Percentiles rank a stretch among this genome's conserved stretches.
Conservation (phyloP, 2,797 vertebrate species). For the Aplochiton taeniatus region DNA sequence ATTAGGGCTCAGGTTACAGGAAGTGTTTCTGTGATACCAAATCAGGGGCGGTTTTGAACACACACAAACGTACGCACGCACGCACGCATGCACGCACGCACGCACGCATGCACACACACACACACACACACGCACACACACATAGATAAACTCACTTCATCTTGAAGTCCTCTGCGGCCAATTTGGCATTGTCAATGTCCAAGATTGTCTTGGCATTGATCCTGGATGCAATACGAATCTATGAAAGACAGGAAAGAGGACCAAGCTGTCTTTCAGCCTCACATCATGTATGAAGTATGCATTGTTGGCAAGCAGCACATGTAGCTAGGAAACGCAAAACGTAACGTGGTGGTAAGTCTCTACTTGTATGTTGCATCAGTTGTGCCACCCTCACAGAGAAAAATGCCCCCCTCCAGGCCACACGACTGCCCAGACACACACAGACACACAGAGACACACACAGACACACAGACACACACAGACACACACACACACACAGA, state of each 20-base stretch:
- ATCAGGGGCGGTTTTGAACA: not conserved
- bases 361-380: not conserved
- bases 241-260: not conserved
- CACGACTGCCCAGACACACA: not conserved
- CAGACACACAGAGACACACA: slow-evolving; percentile 4
- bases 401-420: not conserved
- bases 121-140: not conserved
- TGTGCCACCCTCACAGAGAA: not conserved
- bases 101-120: slow-evolving; percentile 8
- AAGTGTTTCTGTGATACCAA: not conserved
- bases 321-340: too few relatives aligned
- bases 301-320: too few relatives aligned
- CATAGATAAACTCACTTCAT: slow-evolving; percentile 60
- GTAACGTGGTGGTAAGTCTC: too few relatives aligned
- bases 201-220: slow-evolving; percentile 53
- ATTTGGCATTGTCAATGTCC: slow-evolving; percentile 62
- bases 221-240: slow-evolving; percentile 58
- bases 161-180: slow-evolving; percentile 71
- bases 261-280: not conserved
- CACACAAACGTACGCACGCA: slow-evolving; percentile 9
- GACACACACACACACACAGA: not conserved
- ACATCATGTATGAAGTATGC: too few relatives aligned
- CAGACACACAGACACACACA: not conserved
- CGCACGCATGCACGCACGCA: slow-evolving; percentile 11
- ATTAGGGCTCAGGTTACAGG: not conserved